Base-by-base conservation (phyloP, 2,113 vertebrate genomes). In the Hylia prasina region DNA sequence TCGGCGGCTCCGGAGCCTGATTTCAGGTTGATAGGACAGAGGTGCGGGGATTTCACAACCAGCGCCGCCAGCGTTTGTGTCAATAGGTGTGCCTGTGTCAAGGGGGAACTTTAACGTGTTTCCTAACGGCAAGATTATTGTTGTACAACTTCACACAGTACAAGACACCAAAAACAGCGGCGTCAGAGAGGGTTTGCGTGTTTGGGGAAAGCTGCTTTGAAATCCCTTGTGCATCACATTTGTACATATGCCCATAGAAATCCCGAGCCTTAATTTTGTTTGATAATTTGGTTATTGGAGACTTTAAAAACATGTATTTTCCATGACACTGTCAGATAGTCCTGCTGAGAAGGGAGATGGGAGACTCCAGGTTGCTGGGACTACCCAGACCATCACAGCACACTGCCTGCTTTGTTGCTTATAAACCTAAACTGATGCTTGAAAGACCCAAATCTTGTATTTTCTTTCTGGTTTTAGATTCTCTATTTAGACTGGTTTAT, bases 131-230 rank as follows among this genome's bases (percentile, higher is more conserved):
- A 21, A 12, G 61, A 2, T 25, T 42, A 2, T 60, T 53, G 13
- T 11, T 28, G 25, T 48, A 4, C 56, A 64, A 0, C 51, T 68
- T 79, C 82, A n/a, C 47, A 11, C 28, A 6, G 51, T 6, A 12
- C 31, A 21, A 31, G n/a, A 28, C 31, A 44, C 44, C 40, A 64
- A 25, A 60, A 91, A 40, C 51, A 42, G 5, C 0, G 0, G 25
- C 37, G 8, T 40, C 0, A 0, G 12, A 23, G 22, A 60, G 53
- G 39, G 33, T n/a, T 82, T 37, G 56, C 5, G 0, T 10, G 6
- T 22, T 5, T 35, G 42, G 66, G 40, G 57, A 53, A 84, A 48
- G 6, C 44, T 82, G 37, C 37, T 82, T 40, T 27, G 63, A 77
- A 92, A 73, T 86, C 25, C 14, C 0, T 30, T 57, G 53, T 54